Evolutionary conservation across 35 echinoderm and acorn worm genomes (phyloP).

Genomic region (Eucidaris tribuloides): DNA sequence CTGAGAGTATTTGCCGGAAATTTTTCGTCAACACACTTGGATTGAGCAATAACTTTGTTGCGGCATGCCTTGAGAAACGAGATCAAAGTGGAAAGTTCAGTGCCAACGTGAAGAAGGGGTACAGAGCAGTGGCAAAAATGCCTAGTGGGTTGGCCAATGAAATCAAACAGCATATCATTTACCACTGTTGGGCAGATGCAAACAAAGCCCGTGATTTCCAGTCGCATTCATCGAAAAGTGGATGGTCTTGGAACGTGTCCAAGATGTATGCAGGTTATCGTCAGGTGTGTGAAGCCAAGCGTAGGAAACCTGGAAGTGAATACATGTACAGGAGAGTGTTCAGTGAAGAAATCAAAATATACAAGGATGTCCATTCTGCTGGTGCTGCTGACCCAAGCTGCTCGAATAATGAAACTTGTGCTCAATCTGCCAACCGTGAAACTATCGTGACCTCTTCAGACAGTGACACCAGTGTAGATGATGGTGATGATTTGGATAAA

Average conservation of each 20-base stretch:
- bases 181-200: constrained; percentile 25
- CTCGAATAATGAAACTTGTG: no score
- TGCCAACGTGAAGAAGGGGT: not conserved
- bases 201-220: constrained; percentile 4
- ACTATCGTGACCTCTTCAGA: no score
- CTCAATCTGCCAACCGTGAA: no score
- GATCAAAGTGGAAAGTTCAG: constrained; percentile 1
- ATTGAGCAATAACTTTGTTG: constrained; percentile 5
- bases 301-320: constrained; percentile 1
- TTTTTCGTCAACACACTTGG: constrained; percentile 8
- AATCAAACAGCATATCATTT: constrained; percentile 27
- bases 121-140: not conserved
- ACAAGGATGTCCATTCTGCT: no score
- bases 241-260: constrained; percentile 17
- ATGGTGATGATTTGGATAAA: no score
- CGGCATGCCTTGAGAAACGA: not conserved
- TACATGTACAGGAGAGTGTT: constrained; percentile 32
- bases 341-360: constrained; percentile 5
- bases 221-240: constrained; percentile 3
- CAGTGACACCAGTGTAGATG: no score
- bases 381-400: no score
- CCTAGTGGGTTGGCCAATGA: not conserved
- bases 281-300: not conserved
- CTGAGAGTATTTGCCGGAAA: not conserved
- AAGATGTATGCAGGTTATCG: constrained; percentile 17